Evolutionary conservation across 2,888 invertebrate species (phyloP).

Genomic region (Protodeltote pygarga): DNA sequence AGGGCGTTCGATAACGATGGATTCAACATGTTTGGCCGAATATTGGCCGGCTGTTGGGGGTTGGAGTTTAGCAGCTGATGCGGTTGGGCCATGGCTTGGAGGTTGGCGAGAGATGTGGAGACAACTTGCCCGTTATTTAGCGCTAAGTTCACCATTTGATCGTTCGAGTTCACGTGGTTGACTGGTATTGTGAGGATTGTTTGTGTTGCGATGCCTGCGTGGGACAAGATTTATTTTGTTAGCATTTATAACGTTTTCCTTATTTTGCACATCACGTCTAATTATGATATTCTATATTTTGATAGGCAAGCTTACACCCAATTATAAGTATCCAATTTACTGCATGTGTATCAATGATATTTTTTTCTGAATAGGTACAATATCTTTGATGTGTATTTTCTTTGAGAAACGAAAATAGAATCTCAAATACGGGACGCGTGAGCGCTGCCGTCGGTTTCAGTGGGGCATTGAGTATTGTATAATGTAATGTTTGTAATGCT

Average conservation of each 20-base stretch:
- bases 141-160: constrained; percentile 92
- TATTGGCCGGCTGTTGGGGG: constrained; percentile 81
- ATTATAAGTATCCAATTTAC: too few species aligned
- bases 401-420: too few species aligned
- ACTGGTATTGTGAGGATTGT: constrained; percentile 98
- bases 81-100: constrained; percentile 92
- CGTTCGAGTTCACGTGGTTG: constrained; percentile 93
- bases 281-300: too few species aligned
- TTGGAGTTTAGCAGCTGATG: constrained; percentile 89
- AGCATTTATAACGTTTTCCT: too few species aligned
- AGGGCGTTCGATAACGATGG: constrained; percentile 89
- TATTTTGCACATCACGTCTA: too few species aligned
- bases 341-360: too few species aligned
- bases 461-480: too few species aligned
- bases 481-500: too few species aligned
- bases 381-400: too few species aligned
- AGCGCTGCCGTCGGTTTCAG: too few species aligned
- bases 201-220: constrained; percentile 96
- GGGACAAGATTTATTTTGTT: constrained; percentile 32
- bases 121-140: constrained; percentile 95
- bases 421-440: too few species aligned
- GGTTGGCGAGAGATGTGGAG: constrained; percentile 93
- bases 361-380: too few species aligned
- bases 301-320: neutral
- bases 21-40: constrained; percentile 85